phyloP scores from a whole-genome alignment of 2,888 invertebrate genomes.

The Latrodectus elegans region DNA sequence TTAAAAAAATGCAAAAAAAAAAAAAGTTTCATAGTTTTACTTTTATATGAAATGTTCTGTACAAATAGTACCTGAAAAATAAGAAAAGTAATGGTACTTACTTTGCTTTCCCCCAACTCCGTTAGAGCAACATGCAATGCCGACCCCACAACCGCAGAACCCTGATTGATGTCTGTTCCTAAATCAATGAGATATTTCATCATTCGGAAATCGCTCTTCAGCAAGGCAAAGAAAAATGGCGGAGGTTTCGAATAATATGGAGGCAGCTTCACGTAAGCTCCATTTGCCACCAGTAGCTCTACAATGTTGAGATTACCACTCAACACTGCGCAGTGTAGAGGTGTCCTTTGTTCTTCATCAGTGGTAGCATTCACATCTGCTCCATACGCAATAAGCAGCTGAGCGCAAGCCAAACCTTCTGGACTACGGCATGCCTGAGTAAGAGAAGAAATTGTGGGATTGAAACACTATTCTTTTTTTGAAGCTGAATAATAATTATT shows the following conservation, averaged over 20 bases:
- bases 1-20: too few species aligned
- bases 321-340: slow-evolving; percentile 90
- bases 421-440: slow-evolving; percentile 82
- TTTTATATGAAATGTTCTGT: too few species aligned
- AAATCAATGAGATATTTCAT: slow-evolving; percentile 77
- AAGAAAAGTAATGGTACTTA: not conserved
- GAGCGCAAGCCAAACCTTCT: slow-evolving; percentile 84
- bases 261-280: slow-evolving; percentile 82
- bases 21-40: too few species aligned
- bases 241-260: slow-evolving; percentile 82
- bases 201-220: slow-evolving; percentile 84
- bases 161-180: slow-evolving; percentile 87
- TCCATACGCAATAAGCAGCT: slow-evolving; percentile 85
- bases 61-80: not conserved
- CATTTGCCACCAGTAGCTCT: slow-evolving; percentile 86
- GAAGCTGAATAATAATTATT: too few species aligned
- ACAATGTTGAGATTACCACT: slow-evolving; percentile 84
- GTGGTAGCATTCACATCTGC: slow-evolving; percentile 91
- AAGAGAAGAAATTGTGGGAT: not conserved
- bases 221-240: slow-evolving; percentile 88
- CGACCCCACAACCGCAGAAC: slow-evolving; percentile 86
- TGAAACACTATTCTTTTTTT: too few species aligned
- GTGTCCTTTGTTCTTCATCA: slow-evolving; percentile 87
- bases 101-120: slow-evolving; percentile 75
- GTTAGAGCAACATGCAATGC: slow-evolving; percentile 84